phyloP scores from a whole-genome alignment of 2,888 invertebrate species.

The Lasioglossum calceatum region DNA sequence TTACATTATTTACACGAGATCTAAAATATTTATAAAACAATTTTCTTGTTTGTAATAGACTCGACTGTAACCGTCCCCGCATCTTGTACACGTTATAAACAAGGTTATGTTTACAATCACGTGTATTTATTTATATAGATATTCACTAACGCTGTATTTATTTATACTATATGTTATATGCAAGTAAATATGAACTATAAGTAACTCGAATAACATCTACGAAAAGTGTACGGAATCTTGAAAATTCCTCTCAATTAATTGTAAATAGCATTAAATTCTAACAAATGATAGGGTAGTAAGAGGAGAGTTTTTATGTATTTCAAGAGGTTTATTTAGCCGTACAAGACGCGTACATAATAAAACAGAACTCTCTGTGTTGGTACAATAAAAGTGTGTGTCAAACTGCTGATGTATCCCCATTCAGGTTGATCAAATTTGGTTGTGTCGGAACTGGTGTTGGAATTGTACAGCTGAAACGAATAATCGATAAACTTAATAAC shows the following conservation, averaged over 20 bases:
- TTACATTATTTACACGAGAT: slow-evolving; percentile 52
- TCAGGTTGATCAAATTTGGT: background rate
- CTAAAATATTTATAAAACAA: slow-evolving; percentile 59
- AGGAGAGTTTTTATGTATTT: slow-evolving; percentile 51
- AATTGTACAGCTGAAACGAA: slow-evolving; percentile 52
- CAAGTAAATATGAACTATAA: background rate
- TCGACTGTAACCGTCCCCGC: slow-evolving; percentile 61
- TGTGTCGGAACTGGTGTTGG: slow-evolving; percentile 20
- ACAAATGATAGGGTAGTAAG: background rate
- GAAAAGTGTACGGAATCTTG: background rate
- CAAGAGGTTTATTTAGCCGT: slow-evolving; percentile 75
- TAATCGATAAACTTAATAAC: background rate
- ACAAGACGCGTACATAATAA: slow-evolving; percentile 70
- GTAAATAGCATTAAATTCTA: background rate
- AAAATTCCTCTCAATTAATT: background rate
- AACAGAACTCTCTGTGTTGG: slow-evolving; percentile 69
- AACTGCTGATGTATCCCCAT: background rate
- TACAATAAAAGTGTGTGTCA: slow-evolving; percentile 19
- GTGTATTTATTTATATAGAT: background rate
- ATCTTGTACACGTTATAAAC: slow-evolving; percentile 40
- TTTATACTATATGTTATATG: background rate
- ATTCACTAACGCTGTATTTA: background rate
- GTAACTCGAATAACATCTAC: background rate
- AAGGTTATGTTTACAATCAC: slow-evolving; percentile 40
- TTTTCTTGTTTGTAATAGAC: slow-evolving; percentile 63